A percentile compares a stretch with the other conserved stretches of the same genome.
Conservation (phyloP, 2,113 vertebrate genomes). For the Uria lomvia region DNA sequence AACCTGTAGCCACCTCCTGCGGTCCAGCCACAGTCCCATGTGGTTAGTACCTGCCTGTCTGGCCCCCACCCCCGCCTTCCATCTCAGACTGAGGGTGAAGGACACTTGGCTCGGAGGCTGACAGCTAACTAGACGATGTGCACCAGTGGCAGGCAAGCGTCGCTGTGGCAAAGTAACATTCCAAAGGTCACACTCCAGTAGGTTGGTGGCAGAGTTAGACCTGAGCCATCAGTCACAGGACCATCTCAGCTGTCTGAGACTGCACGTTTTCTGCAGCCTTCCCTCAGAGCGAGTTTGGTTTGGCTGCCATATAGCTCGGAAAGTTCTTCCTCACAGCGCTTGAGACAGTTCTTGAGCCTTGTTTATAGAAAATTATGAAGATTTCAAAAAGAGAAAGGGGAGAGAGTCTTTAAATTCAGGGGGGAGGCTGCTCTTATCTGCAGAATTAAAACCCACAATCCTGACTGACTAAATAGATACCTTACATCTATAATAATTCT, state of each 20-base stretch:
- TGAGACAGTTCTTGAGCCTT: neutral
- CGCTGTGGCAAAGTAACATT: neutral
- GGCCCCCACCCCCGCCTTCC: neutral
- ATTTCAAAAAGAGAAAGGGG: neutral
- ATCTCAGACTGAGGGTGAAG: neutral
- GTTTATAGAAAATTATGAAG: neutral
- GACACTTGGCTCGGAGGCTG: neutral
- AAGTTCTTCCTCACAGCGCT: neutral
- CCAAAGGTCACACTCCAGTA: neutral
- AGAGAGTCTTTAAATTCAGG: neutral
- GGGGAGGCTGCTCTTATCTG: neutral
- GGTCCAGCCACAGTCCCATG: neutral
- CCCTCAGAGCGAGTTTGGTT: neutral
- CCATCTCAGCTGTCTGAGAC: neutral
- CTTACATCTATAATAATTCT: conserved; percentile 43
- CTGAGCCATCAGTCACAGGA: neutral
- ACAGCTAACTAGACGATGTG: neutral
- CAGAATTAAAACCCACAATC: conserved; percentile 35
- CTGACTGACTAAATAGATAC: conserved; percentile 56
- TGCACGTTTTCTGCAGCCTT: neutral
- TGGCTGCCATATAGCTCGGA: neutral
- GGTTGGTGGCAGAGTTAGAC: neutral
- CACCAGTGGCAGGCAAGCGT: neutral
- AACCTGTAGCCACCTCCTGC: neutral
- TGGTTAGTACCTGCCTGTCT: neutral